Conservation (phyloP, 2,797 vertebrate species). For the Apodemus agrarius region DNA sequence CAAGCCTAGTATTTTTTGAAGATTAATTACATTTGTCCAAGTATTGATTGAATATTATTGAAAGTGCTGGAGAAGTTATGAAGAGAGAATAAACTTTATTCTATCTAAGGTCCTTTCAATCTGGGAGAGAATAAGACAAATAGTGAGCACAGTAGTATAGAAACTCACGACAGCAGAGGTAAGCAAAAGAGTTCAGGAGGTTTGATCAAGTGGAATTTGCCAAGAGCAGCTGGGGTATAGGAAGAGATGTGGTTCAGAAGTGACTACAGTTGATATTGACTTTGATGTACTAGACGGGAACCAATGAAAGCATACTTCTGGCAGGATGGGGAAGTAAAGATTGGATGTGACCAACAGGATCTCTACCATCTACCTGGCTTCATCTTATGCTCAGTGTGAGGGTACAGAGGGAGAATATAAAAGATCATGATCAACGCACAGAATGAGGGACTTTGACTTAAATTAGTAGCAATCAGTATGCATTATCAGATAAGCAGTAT, state of each 20-base stretch:
- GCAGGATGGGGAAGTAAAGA: neutral
- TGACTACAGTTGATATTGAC: neutral
- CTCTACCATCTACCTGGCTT: neutral
- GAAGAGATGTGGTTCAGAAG: neutral
- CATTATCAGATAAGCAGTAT: constrained; percentile 32
- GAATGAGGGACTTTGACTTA: constrained; percentile 25
- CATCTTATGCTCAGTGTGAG: neutral
- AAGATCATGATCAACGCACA: neutral
- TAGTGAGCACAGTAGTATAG: neutral
- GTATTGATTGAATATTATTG: neutral
- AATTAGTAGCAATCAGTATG: constrained; percentile 31
- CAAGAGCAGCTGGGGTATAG: neutral
- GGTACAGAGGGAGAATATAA: neutral
- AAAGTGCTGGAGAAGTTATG: neutral
- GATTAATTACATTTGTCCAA: constrained; percentile 29
- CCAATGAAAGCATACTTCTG: neutral
- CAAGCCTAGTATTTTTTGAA: neutral
- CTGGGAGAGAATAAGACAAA: neutral
- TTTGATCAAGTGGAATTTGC: neutral
- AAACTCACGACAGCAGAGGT: neutral
- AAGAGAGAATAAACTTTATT: constrained; percentile 29
- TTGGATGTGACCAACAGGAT: neutral
- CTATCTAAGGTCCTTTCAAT: neutral
- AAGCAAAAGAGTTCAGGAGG: neutral
- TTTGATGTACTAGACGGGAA: neutral